These are phyloP conservation scores for Tribolium freemani DNA, from an alignment of 2,888 invertebrate genomes.

Conservation along the genomic window DNA sequence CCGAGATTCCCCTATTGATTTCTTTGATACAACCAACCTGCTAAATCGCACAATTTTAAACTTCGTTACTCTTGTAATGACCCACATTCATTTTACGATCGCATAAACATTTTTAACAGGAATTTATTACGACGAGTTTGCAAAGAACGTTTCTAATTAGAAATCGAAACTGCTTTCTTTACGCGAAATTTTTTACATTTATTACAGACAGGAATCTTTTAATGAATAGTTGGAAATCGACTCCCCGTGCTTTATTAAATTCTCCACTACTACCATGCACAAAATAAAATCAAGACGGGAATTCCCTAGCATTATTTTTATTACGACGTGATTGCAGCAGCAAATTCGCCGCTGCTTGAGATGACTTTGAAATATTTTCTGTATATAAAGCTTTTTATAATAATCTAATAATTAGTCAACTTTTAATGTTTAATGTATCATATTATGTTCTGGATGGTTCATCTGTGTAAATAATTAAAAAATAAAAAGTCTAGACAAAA, in stretches of 20 bases:
- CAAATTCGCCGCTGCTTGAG: not conserved
- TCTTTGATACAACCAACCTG: constrained; percentile 42
- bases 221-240: not conserved
- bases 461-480: not conserved
- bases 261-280: not conserved
- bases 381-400: too few relatives aligned
- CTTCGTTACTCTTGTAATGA: constrained; percentile 17
- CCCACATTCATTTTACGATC: not conserved
- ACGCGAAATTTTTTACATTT: not conserved
- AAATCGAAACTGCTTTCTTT: not conserved
- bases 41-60: constrained; percentile 20
- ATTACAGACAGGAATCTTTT: not conserved
- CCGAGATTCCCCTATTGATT: constrained; percentile 51
- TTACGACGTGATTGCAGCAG: not conserved
- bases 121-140: not conserved
- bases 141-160: not conserved
- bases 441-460: not conserved
- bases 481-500: not conserved
- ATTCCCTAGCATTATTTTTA: not conserved
- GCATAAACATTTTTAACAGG: not conserved
- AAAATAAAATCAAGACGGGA: not conserved
- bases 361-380: not conserved
- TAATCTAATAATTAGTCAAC: too few relatives aligned
- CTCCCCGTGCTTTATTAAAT: not conserved
- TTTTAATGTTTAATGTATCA: too few relatives aligned